Base-by-base conservation (phyloP, 2,113 vertebrate species). In the Callorhinus ursinus region DNA sequence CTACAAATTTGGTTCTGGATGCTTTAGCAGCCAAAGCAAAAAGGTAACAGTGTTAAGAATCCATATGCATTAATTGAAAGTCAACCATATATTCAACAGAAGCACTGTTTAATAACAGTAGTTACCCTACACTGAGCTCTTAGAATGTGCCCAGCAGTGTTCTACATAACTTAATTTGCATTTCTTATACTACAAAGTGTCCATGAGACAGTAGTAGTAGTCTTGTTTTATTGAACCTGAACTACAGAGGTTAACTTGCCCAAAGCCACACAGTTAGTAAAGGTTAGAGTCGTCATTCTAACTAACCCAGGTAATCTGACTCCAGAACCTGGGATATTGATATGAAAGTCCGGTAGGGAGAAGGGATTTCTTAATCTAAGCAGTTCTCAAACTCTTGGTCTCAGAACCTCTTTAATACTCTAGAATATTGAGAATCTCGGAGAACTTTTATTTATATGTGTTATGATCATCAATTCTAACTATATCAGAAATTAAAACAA, bases 181-280 rank as follows among this genome's bases (percentile, higher is more conserved):
- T 82, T 85, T 63, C 31, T 88, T 46, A 59, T 46, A 49, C 59
- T 51, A 5, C 19, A 18, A 65, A 82, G 87, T 39, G 18, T 31
- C 26, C 93, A 0, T 72, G 55, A 79, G 26, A 72, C 46, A 18
- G 10, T 59, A 26, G 33, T 87, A 28, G 57, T 77, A 31, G 71
- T 77, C 28, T 13, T 91, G 1, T 71, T 88, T 92, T n/a, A 31
- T 77, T 55, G 57, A 96, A 13, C 57, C 24, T 92, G 33, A 93
- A 92, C 49, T 49, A 92, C 59, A 90, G 77, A 65, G 31, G 18
- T 86, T 93, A 90, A 74, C 55, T 94, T 95, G 24, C 80, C 80
- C 55, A 88, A 55, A 91, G 36, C 28, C 19, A 84, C 39, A 69
- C 46, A 59, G 36, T 36, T 36, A 36, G 16, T 86, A 80, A 57